phyloP scores from a whole-genome alignment of 2,797 vertebrate genomes.

The Gila robusta region DNA sequence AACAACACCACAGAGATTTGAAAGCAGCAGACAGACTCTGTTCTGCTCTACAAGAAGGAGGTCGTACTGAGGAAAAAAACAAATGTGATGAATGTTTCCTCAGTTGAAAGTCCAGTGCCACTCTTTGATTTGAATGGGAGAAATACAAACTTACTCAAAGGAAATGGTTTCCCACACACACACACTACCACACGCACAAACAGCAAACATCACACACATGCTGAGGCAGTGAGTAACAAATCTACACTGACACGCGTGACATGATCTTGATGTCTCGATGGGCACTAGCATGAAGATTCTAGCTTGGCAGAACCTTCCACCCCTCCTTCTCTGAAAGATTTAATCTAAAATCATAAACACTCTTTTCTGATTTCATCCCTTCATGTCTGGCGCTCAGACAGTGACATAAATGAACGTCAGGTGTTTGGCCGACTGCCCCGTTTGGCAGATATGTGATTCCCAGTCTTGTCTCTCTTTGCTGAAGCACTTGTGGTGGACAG shows the following conservation, averaged over 20 bases:
- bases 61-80: neutral
- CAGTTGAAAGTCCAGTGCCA: neutral
- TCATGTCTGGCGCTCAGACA: slow-evolving; percentile 20
- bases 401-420: slow-evolving; percentile 23
- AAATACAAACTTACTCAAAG: neutral
- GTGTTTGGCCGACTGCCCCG: slow-evolving; percentile 6
- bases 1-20: neutral
- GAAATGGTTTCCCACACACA: slow-evolving; percentile 18
- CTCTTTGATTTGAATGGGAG: slow-evolving; percentile 4
- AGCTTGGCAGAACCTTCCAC: neutral
- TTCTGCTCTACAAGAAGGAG: neutral
- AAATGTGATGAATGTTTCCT: neutral
- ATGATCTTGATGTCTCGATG: slow-evolving; percentile 28
- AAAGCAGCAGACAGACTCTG: neutral
- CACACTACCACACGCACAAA: slow-evolving; percentile 14
- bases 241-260: slow-evolving; percentile 2
- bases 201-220: neutral
- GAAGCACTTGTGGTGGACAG: slow-evolving; percentile 22
- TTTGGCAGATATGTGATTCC: slow-evolving; percentile 16
- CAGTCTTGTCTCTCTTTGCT: neutral
- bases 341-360: neutral
- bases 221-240: slow-evolving; percentile 18
- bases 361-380: slow-evolving; percentile 22
- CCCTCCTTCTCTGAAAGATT: neutral
- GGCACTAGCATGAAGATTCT: slow-evolving; percentile 9